Percentiles rank a stretch among this genome's conserved stretches.
Conservation (phyloP, 2,797 vertebrate species). For the Furcifer pardalis region DNA sequence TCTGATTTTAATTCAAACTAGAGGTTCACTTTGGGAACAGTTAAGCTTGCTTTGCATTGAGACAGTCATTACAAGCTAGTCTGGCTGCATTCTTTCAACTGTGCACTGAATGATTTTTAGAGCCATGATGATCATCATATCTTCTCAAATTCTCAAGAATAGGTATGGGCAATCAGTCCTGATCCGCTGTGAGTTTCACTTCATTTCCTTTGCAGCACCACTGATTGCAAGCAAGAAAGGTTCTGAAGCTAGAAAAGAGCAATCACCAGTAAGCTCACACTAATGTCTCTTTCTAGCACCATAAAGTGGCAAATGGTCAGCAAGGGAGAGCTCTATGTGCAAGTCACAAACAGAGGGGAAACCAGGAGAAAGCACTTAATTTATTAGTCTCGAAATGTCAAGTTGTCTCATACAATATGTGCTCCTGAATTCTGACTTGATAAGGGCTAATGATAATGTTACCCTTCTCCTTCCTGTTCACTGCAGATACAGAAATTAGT, state of each 20-base stretch:
- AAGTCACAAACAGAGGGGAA: constrained; percentile 12
- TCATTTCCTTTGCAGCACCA: background rate
- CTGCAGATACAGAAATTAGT: constrained; percentile 42
- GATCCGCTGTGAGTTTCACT: background rate
- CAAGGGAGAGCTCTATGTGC: background rate
- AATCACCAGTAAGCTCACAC: background rate
- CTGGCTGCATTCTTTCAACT: background rate
- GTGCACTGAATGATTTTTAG: background rate
- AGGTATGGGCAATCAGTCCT: background rate
- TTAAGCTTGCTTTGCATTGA: background rate
- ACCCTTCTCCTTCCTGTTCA: constrained; percentile 22
- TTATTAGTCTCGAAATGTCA: constrained; percentile 35
- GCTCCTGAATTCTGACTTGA: constrained; percentile 20
- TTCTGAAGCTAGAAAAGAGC: constrained; percentile 26
- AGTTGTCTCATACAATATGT: constrained; percentile 27
- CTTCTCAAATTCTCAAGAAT: constrained; percentile 6
- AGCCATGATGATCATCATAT: background rate
- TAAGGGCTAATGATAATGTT: constrained; percentile 34
- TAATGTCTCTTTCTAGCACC: constrained; percentile 2
- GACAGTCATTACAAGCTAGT: background rate
- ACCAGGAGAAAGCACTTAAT: constrained; percentile 19
- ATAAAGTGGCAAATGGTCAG: constrained; percentile 36
- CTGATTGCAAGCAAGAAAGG: constrained; percentile 29
- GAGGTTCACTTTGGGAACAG: background rate
- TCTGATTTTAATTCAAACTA: background rate